Evolutionary conservation across 2,888 invertebrate species (phyloP), one percentile per base, ranked within the genome.

Genomic region (Calameuta pallipes): DNA sequence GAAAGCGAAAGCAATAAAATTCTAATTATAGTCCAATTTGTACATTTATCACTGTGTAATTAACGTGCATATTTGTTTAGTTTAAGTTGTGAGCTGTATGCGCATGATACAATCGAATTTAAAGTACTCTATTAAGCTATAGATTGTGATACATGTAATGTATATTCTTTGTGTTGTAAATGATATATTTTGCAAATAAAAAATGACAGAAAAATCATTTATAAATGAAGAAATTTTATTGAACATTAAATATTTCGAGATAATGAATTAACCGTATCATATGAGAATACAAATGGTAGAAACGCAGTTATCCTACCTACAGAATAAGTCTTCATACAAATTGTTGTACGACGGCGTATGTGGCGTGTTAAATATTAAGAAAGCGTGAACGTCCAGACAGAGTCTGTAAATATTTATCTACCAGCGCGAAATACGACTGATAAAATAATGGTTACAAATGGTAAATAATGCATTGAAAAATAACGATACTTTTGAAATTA

Each of bases 401-500:
- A 56, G 56, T 56, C 56, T 9, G 56, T 56, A 23, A 56, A 56
- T 41, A 4, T 9, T 56, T 56, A 56, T 56, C 9, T 23, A 56
- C 23, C 56, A 23, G 56, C 23, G 9, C 56, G 9, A 56, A 56
- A 56, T 11, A 11, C 11, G n/a, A 71, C 71, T 71, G 31, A 71
- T 71, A 1, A 23, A 71, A 34, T 71, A 71, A 71, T 13, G 23
- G 71, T 71, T 31, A 71, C 11, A 71, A 15, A 71, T 56, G 56
- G 23, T 15, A 71, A 71, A 34, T 33, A 71, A 33, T 34, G 71
- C 31, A 71, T 31, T 34, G 71, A 34, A 71, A 34, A 71, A 71
- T 56, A 71, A 70, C 15, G 12, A 15, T 13, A 35, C 1, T 74
- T 69, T 77, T 56, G 15, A 36, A 37, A 75, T 83, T 85, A 87